Evolutionary conservation across 2,888 invertebrate genomes (phyloP), one percentile per base, ranked within the genome.

Genomic region (Monoplex corrugatus): DNA sequence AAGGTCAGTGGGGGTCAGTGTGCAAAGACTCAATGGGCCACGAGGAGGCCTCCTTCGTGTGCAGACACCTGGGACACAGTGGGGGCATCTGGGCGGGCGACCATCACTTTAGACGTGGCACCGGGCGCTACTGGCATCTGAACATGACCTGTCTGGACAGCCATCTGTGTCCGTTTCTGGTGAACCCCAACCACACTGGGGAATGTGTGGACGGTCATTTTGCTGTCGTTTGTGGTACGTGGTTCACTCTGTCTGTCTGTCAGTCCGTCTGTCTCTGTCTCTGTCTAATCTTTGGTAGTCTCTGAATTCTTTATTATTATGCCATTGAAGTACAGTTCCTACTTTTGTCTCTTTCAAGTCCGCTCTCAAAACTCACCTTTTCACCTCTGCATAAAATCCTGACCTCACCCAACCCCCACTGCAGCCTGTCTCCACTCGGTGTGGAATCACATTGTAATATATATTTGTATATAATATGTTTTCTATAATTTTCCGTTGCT

Each of bases 201-300:
- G 75, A 43, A 19, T 94, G 94, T 86, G 94, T 93, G 86, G 84
- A 89, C 0, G 88, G 91, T 2, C 94, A 94, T 80, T 90, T 92
- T n/a, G 93, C 92, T 5, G 92, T 94, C 38, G 91, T 94, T n/a
- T 94, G 94, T 92, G 94, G 94, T 94, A 91, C 90, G 93, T 92
- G 23, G 19, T 35, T 40, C 38, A 44, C 13, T 19, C 38, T 63
- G 63, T 85, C n/a, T n/a, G 28, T 57, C 38, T 57, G 63, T 85
- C 3, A 23, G 23, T 86, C n/a, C 28, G 68, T 43, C 19, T 44
- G 72, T 40, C 13, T 72, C 72, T 38, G 2, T 57, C n/a, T 82
- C 8, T 40, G 43, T n/a, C 43, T 5, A 23, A n/a, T 32, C 19
- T 80, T 32, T n/a, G 43, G n/a, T n/a, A n/a, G n/a, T n/a, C n/a